Conservation (phyloP, 2,113 vertebrate species). For the Hystrix cristata region DNA sequence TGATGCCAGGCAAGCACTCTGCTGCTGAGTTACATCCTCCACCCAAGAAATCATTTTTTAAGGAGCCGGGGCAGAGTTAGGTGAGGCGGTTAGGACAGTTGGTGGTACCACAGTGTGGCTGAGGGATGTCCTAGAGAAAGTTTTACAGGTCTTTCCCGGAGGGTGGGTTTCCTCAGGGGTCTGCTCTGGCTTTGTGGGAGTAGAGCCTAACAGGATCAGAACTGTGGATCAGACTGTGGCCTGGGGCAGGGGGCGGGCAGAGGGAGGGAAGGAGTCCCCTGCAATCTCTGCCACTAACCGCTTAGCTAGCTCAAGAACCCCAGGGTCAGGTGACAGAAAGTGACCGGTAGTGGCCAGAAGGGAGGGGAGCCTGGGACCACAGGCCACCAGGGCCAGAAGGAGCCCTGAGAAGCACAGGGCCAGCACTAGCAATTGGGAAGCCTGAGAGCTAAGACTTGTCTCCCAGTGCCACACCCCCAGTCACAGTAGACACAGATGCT, state of each 20-base stretch:
- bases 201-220: not conserved
- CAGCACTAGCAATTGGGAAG: not conserved
- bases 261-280: not conserved
- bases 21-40: not conserved
- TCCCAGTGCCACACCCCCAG: rapidly evolving
- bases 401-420: not conserved
- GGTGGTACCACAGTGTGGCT: not conserved
- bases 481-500: not conserved
- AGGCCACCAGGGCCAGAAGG: not conserved
- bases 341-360: not conserved
- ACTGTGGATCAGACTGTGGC: not conserved
- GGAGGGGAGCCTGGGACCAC: too few relatives aligned
- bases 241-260: too few relatives aligned
- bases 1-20: too few relatives aligned
- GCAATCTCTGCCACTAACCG: not conserved
- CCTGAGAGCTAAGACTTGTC: not conserved
- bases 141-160: not conserved
- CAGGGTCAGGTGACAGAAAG: not conserved
- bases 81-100: not conserved
- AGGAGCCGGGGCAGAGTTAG: not conserved
- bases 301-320: not conserved
- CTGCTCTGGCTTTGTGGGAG: not conserved
- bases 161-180: not conserved
- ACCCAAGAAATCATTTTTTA: not conserved
- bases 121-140: not conserved